phyloP scores from a whole-genome alignment of 2,888 invertebrate genomes.

The Cenopis cana region DNA sequence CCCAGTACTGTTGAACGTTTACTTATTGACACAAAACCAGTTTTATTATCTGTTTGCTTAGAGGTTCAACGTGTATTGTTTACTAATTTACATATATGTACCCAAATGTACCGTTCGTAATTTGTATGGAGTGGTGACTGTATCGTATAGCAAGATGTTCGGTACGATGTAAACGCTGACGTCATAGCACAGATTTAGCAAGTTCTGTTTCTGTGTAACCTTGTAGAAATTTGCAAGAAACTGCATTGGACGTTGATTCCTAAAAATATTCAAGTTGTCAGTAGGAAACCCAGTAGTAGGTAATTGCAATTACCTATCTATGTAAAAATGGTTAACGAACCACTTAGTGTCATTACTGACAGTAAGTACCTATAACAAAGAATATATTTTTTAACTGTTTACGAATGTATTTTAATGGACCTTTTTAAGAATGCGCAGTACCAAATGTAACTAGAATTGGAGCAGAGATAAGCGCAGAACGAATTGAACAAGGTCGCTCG shows the following conservation, averaged over 20 bases:
- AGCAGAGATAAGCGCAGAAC: constrained; percentile 33
- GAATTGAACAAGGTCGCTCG: constrained; percentile 45
- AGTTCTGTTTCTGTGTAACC: constrained; percentile 22
- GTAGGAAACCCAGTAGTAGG: background rate
- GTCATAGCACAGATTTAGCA: constrained; percentile 36
- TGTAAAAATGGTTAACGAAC: too few relatives aligned
- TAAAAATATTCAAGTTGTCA: background rate
- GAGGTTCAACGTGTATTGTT: constrained; percentile 53
- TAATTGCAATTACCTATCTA: too few relatives aligned
- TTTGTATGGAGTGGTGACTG: constrained; percentile 16
- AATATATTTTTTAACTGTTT: background rate
- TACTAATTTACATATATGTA: constrained; percentile 57
- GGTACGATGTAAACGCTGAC: constrained; percentile 12
- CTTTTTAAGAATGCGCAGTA: background rate
- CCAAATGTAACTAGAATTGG: background rate
- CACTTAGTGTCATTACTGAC: too few relatives aligned
- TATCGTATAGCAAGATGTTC: background rate
- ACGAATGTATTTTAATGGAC: background rate
- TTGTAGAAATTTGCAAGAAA: constrained; percentile 11
- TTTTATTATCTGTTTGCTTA: constrained; percentile 31
- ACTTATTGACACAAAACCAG: constrained; percentile 31
- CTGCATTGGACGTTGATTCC: constrained; percentile 18
- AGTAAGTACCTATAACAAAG: too few relatives aligned
- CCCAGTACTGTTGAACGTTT: constrained; percentile 14
- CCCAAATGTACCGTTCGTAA: constrained; percentile 40